These are phyloP conservation scores for Pelosia muscerda DNA, from an alignment of 2,888 invertebrate species.

Conservation along the genomic window DNA sequence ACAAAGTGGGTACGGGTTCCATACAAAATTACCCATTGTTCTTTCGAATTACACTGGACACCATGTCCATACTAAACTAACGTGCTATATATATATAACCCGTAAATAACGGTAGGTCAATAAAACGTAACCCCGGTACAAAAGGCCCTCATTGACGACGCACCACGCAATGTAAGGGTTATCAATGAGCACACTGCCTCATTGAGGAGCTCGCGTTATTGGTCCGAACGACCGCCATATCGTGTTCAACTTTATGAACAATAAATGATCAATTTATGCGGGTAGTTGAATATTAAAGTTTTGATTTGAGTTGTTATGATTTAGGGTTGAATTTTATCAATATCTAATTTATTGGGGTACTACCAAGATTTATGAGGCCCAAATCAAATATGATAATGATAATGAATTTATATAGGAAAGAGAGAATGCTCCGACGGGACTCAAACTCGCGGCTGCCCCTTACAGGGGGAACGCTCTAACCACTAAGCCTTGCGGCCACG, in stretches of 20 bases:
- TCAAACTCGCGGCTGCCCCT: not conserved
- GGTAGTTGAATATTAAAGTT: constrained; percentile 2
- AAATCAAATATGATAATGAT: too few species aligned
- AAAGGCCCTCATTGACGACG: constrained; percentile 46
- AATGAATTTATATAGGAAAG: too few species aligned
- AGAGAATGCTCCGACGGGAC: too few species aligned
- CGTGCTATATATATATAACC: constrained; percentile 39
- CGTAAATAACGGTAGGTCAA: constrained; percentile 57
- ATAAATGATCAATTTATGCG: constrained; percentile 22
- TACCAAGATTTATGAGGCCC: too few species aligned
- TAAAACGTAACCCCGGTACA: constrained; percentile 59
- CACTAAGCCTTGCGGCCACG: too few species aligned
- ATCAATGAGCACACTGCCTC: constrained; percentile 36
- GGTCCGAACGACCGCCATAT: constrained; percentile 16
- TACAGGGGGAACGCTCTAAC: too few species aligned
- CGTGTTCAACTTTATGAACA: constrained; percentile 28
- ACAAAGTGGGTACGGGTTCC: too few species aligned
- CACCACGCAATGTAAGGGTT: constrained; percentile 44
- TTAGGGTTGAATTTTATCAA: not conserved
- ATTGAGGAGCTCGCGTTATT: constrained; percentile 32
- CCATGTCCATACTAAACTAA: constrained; percentile 41
- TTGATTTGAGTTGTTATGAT: not conserved
- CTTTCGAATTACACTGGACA: not conserved
- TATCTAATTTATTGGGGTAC: not conserved
- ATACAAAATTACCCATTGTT: too few species aligned